Evolutionary conservation across 2,888 invertebrate genomes (phyloP).

Genomic region (Cremastobaeus sp.): DNA sequence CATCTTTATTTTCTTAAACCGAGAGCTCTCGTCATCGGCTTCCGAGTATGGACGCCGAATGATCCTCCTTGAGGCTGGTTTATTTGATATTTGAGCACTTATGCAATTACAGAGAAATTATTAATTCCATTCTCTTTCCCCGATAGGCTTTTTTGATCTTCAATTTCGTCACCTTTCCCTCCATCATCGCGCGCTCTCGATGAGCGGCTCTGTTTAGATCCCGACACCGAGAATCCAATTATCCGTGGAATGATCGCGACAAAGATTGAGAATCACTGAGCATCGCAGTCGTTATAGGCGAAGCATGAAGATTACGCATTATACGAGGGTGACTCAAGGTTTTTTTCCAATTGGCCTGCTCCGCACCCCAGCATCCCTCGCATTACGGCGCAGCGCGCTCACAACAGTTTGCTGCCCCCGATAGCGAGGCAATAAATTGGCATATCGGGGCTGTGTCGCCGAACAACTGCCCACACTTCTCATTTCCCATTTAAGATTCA

Average conservation of each 20-base stretch:
- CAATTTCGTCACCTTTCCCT: too few relatives aligned
- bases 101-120: too few relatives aligned
- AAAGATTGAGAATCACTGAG: conserved; percentile 50
- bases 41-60: too few relatives aligned
- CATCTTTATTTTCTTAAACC: conserved; percentile 22
- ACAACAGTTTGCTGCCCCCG: conserved; percentile 39
- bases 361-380: conserved; percentile 50
- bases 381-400: conserved; percentile 7
- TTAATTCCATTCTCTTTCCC: not conserved
- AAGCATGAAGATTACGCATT: conserved; percentile 43
- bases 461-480: conserved; percentile 33
- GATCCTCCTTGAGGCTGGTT: too few relatives aligned
- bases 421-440: conserved; percentile 41
- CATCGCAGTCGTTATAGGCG: conserved; percentile 37
- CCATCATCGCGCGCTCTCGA: too few relatives aligned
- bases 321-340: conserved; percentile 56
- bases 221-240: conserved; percentile 11
- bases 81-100: not conserved
- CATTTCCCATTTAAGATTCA: conserved; percentile 52
- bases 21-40: conserved; percentile 9
- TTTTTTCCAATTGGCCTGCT: conserved; percentile 52
- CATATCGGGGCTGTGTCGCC: conserved; percentile 30
- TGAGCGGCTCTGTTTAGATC: too few relatives aligned
- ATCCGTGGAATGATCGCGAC: conserved; percentile 8
- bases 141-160: too few relatives aligned